Evolutionary conservation across 1,140 invertebrate species (phyloP).

Genomic region (Hermetia illucens): DNA sequence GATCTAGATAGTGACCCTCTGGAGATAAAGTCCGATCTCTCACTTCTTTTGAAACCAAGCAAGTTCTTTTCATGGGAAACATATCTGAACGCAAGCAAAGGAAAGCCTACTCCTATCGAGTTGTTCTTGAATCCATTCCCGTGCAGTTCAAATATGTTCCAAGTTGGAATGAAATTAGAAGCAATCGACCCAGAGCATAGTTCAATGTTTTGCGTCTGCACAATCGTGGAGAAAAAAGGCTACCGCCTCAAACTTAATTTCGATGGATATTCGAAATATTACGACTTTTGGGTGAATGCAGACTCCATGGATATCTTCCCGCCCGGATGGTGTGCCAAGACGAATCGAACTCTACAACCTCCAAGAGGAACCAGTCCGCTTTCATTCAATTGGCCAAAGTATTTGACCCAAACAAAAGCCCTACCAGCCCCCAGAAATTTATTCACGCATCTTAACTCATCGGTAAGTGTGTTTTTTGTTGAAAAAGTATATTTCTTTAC

Average conservation of each 20-base stretch:
- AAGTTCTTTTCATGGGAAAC: conserved; percentile 21
- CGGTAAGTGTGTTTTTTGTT: conserved; percentile 27
- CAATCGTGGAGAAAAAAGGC: conserved; percentile 68
- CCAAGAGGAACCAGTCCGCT: conserved; percentile 51
- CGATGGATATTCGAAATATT: conserved; percentile 78
- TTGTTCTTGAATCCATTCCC: conserved; percentile 66
- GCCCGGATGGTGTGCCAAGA: conserved; percentile 82
- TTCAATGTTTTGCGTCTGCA: conserved; percentile 75
- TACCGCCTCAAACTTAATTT: conserved; percentile 79
- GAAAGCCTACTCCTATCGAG: conserved; percentile 46
- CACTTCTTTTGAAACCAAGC: neutral
- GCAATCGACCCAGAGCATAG: conserved; percentile 87
- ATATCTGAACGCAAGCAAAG: conserved; percentile 13
- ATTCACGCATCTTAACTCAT: conserved; percentile 42
- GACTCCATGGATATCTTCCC: conserved; percentile 86
- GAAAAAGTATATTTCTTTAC: conserved; percentile 30
- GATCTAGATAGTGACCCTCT: neutral
- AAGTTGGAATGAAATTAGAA: conserved; percentile 83
- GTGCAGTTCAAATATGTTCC: conserved; percentile 54
- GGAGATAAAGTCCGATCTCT: neutral
- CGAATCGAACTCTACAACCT: conserved; percentile 53
- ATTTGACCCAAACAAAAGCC: conserved; percentile 62
- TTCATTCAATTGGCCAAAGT: conserved; percentile 72
- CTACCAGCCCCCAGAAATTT: conserved; percentile 63
- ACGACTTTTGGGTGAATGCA: conserved; percentile 90